phyloP scores from a whole-genome alignment of 2,888 invertebrate genomes.

The Papilio protenor region DNA sequence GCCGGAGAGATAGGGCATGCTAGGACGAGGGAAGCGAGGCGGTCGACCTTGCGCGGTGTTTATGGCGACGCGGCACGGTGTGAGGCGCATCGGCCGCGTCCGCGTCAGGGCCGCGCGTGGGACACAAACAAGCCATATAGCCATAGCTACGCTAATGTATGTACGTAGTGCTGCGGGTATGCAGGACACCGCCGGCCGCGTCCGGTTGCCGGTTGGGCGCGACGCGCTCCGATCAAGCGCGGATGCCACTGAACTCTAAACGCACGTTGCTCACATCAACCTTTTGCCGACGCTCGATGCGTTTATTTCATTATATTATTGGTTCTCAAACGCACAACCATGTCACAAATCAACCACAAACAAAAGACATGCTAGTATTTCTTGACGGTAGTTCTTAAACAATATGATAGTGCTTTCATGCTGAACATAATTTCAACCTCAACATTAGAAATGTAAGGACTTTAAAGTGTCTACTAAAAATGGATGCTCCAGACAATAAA shows the following conservation, averaged over 20 bases:
- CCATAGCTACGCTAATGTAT: conserved; percentile 65
- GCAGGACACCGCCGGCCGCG: conserved; percentile 73
- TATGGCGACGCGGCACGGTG: conserved; percentile 60
- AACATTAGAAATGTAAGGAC: too few species aligned
- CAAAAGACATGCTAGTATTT: neutral
- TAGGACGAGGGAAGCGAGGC: conserved; percentile 64
- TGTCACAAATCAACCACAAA: neutral
- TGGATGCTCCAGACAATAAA: too few species aligned
- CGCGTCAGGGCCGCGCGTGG: conserved; percentile 76
- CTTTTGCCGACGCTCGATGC: conserved; percentile 26
- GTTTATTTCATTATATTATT: conserved; percentile 29
- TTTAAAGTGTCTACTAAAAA: too few species aligned
- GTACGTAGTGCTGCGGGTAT: conserved; percentile 70
- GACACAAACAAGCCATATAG: conserved; percentile 78
- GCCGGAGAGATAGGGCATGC: conserved; percentile 51
- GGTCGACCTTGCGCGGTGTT: conserved; percentile 79
- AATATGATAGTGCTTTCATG: neutral
- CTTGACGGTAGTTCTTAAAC: neutral
- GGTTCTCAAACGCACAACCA: neutral
- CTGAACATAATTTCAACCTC: neutral
- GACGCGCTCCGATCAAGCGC: conserved; percentile 63
- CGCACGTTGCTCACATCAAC: conserved; percentile 51
- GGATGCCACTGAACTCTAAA: conserved; percentile 71
- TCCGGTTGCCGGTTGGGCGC: conserved; percentile 77
- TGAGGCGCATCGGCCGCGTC: conserved; percentile 65